Percentiles rank a stretch among this genome's conserved stretches.
Conservation (phyloP, 2,113 vertebrate species). For the Nycticebus coucang region DNA sequence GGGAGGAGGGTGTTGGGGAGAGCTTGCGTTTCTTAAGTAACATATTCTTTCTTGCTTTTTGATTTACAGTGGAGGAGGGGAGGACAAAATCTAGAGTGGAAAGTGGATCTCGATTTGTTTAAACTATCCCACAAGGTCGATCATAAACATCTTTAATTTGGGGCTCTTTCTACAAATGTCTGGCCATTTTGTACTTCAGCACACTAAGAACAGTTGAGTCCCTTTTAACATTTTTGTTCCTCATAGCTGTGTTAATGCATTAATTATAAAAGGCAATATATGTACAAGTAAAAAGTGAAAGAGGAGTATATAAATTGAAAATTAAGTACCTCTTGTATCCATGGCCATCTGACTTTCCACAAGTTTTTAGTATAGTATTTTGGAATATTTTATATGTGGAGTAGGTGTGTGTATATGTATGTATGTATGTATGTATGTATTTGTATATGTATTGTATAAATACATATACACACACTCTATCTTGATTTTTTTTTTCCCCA, state of each 20-base stretch:
- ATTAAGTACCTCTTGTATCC: background rate
- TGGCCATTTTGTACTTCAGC: conserved; percentile 2
- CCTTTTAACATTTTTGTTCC: conserved; percentile 42
- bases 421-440: background rate
- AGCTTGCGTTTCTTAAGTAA: conserved; percentile 1
- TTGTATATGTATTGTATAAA: background rate
- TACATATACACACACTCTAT: background rate
- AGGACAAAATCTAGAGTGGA: conserved; percentile 14
- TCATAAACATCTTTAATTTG: conserved; percentile 20
- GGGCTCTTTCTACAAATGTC: background rate
- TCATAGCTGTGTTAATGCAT: background rate
- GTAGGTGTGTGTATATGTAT: background rate
- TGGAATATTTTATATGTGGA: background rate
- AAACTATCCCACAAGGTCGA: background rate
- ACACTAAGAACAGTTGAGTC: conserved; percentile 14
- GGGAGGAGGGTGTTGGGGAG: background rate
- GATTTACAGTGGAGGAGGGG: background rate
- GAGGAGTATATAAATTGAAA: background rate
- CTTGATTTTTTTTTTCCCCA: background rate
- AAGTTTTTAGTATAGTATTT: conserved; percentile 38
- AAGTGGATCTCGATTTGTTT: conserved; percentile 51
- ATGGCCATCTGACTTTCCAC: background rate
- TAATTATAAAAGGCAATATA: background rate
- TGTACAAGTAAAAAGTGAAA: background rate
- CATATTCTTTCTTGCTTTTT: background rate